Base-by-base conservation (phyloP, 2,888 invertebrate species). In the Fragum fragum region DNA sequence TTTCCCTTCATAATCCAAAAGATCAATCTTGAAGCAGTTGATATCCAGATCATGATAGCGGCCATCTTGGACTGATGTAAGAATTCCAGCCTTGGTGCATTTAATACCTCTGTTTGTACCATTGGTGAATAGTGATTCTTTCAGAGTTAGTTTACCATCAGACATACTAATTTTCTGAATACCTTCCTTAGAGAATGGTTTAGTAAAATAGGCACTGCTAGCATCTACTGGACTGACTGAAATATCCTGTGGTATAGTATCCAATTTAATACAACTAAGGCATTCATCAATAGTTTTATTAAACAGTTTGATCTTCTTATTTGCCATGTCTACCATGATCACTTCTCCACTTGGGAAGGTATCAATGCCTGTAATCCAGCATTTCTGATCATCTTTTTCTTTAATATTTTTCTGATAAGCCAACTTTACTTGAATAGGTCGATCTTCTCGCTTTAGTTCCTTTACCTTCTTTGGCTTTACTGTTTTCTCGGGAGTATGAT, bases 291-390 rank as follows among this genome's bases (percentile, higher is more conserved):
- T 76, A 36, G 72, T 71, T 47, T 74, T 79, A 42, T 63, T 77
- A 29, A 82, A 83, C 36, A 85, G 81, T 76, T 85, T 85, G 11
- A 85, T 79, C 55, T 85, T 85, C 39, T 78, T 78, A 52, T 85
- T 82, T 0, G 76, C 75, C 78, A 85, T 85, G 61, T 85, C 85
- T 28, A 81, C 80, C 66, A 85, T 72, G 26, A 85, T 71, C 0
- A 83, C 71, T 57, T 85, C 81, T 53, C 81, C 82, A 68, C 80
- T 85, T 11, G 80, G 82, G 59, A 83, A 85, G 5, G 79, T 80
- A 71, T 76, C 71, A 23, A 85, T 85, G n/a, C 85, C 85, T 14
- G 85, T 85, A 26, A 85, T 73, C 85, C 85, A 85, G 42, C 80
- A 82, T 6, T 79, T 76, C 28, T 79, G 71, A 59, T 85, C 85